Conservation (phyloP, 2,888 invertebrate species). For the Drosophila limbata region DNA sequence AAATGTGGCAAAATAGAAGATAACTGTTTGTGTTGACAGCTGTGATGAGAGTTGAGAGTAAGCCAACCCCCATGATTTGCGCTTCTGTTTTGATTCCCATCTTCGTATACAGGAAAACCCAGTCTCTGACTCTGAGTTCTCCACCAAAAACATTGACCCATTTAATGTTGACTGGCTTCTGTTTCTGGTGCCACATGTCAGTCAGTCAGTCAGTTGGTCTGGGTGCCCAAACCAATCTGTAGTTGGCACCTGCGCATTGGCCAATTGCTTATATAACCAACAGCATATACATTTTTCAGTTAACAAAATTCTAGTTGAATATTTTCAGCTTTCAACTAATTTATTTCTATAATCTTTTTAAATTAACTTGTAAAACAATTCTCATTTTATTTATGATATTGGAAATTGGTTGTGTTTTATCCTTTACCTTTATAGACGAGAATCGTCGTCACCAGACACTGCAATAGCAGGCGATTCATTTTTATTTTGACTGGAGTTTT, state of each 20-base stretch:
- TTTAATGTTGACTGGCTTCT: conserved; percentile 54
- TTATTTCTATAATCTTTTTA: neutral
- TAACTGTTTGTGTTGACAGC: neutral
- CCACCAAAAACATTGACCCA: conserved; percentile 80
- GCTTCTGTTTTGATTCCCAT: conserved; percentile 15
- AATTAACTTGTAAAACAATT: no score
- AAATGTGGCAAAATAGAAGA: neutral
- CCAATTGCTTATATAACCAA: conserved; percentile 78
- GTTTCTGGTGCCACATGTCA: conserved; percentile 35
- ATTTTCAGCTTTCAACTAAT: neutral
- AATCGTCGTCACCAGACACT: conserved; percentile 81
- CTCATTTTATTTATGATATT: neutral
- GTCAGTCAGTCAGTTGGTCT: conserved; percentile 34
- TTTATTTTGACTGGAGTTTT: conserved; percentile 40
- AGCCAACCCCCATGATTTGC: conserved; percentile 8
- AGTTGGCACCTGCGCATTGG: conserved; percentile 75
- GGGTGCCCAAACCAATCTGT: conserved; percentile 36
- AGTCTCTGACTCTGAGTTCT: neutral
- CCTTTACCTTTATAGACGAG: conserved; percentile 82
- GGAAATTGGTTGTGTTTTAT: neutral
- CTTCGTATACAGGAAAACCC: conserved; percentile 10
- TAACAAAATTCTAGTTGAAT: conserved; percentile 5
- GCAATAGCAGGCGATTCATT: conserved; percentile 81
- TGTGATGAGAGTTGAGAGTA: neutral
- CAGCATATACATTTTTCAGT: conserved; percentile 76